phyloP scores from a whole-genome alignment of 2,797 vertebrate genomes.

The Avahi laniger region DNA sequence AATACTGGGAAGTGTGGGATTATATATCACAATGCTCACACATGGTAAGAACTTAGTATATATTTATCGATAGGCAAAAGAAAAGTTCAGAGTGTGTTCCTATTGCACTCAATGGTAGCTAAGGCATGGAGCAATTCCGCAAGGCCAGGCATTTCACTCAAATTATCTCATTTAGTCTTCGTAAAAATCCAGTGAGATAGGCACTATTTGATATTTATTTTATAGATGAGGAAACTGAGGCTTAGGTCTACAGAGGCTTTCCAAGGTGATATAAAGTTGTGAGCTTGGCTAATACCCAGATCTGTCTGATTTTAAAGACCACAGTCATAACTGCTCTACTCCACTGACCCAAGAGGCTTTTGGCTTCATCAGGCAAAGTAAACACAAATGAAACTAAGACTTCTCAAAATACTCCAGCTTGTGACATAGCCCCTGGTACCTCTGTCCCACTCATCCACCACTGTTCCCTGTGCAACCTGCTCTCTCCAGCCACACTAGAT shows the following conservation, averaged over 20 bases:
- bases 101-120: not conserved
- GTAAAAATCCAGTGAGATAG: not conserved
- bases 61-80: not conserved
- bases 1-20: not conserved
- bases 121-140: not conserved
- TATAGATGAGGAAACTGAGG: not conserved
- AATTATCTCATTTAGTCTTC: not conserved
- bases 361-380: not conserved
- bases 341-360: not conserved
- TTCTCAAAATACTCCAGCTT: not conserved
- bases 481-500: not conserved
- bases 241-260: not conserved
- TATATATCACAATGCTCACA: not conserved
- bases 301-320: not conserved
- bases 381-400: not conserved
- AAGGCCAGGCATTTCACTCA: not conserved
- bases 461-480: not conserved
- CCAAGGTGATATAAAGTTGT: not conserved
- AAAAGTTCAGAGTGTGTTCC: not conserved
- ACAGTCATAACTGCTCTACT: not conserved
- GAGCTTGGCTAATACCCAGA: not conserved
- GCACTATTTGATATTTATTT: not conserved
- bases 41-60: not conserved
- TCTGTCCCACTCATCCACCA: not conserved
- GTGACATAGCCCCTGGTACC: rapidly evolving